phyloP scores from a whole-genome alignment of 2,888 invertebrate species.

The Eupithecia subfuscata region DNA sequence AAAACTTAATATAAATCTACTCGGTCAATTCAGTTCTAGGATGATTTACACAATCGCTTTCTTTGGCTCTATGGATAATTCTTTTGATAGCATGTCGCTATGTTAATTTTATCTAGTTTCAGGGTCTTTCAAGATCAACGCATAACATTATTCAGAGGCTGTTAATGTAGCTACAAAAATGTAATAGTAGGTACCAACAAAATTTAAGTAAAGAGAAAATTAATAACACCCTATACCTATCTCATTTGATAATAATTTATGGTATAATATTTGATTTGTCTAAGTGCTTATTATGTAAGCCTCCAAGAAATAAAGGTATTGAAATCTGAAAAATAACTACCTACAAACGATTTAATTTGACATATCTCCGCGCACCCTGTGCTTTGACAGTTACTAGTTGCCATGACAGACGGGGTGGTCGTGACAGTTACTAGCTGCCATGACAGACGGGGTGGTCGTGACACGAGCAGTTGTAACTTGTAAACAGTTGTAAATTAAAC shows the following conservation, averaged over 20 bases:
- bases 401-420: conserved; percentile 11
- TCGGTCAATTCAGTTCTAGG: background rate
- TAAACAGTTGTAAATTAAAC: conserved; percentile 79
- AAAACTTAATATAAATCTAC: background rate
- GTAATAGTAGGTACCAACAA: too few species aligned
- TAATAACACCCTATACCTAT: too few species aligned
- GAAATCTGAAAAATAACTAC: background rate
- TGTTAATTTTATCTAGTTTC: background rate
- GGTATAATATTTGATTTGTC: too few species aligned
- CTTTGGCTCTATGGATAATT: background rate
- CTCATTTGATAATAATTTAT: too few species aligned
- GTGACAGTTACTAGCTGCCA: background rate
- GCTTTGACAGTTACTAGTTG: conserved; percentile 6
- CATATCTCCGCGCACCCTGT: background rate
- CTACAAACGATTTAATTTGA: background rate
- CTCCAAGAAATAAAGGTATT: too few species aligned
- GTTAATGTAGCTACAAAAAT: background rate
- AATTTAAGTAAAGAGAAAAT: too few species aligned
- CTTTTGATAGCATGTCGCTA: background rate
- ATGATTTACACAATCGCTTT: background rate
- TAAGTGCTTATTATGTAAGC: too few species aligned
- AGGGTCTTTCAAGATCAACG: background rate
- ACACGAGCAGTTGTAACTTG: conserved; percentile 44
- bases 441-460: conserved; percentile 13
- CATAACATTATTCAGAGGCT: background rate